These are phyloP conservation scores for Nomada ferruginata DNA, from an alignment of 2,888 invertebrate genomes.

Conservation along the genomic window DNA sequence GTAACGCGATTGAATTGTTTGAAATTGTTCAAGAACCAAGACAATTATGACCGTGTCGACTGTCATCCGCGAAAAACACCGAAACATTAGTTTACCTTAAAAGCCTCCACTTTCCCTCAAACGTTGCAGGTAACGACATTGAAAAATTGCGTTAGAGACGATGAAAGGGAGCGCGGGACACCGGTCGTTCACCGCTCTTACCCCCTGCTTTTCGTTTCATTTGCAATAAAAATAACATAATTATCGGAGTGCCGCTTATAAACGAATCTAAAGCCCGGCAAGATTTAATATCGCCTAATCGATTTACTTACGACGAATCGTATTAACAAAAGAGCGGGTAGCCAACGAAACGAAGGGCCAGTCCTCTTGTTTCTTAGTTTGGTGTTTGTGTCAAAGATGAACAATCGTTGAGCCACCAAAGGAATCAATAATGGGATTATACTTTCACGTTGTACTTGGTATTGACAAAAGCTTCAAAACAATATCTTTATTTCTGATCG, in stretches of 20 bases:
- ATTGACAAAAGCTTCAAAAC: too few species aligned
- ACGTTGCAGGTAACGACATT: slow-evolving; percentile 71
- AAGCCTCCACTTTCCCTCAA: slow-evolving; percentile 69
- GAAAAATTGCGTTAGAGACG: slow-evolving; percentile 75
- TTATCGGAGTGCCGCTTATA: slow-evolving; percentile 42
- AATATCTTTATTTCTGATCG: too few species aligned
- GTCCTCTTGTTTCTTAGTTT: background rate
- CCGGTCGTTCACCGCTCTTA: slow-evolving; percentile 54
- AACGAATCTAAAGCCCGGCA: slow-evolving; percentile 43
- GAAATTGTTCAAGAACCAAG: background rate
- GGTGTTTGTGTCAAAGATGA: background rate
- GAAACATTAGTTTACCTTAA: slow-evolving; percentile 70
- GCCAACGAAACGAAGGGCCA: slow-evolving; percentile 6
- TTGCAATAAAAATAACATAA: slow-evolving; percentile 68
- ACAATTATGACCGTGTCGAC: slow-evolving; percentile 19
- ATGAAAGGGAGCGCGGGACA: slow-evolving; percentile 71
- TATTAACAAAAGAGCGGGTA: slow-evolving; percentile 26
- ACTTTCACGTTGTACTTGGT: too few species aligned
- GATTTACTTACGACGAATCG: slow-evolving; percentile 33
- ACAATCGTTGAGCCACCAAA: background rate
- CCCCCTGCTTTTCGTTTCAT: slow-evolving; percentile 62
- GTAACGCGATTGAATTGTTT: background rate
- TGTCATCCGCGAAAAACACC: slow-evolving; percentile 61
- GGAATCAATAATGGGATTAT: too few species aligned
- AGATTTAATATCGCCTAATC: slow-evolving; percentile 54